phyloP scores from a whole-genome alignment of 2,797 vertebrate genomes.

The Xenentodon cancila region DNA sequence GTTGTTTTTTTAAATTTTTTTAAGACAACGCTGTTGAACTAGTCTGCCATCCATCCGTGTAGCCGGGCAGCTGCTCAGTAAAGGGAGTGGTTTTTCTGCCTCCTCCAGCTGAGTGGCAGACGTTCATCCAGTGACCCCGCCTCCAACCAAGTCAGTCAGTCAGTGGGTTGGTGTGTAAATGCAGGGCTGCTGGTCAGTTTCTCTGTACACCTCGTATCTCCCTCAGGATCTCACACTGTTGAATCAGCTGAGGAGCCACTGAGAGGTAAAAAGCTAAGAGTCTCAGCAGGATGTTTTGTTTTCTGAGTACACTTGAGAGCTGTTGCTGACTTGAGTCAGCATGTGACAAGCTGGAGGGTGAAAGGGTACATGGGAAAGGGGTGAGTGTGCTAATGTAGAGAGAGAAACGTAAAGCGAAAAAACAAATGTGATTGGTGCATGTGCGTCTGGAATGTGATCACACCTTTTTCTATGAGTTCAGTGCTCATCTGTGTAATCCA shows the following conservation, averaged over 20 bases:
- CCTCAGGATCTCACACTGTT: conserved; percentile 55
- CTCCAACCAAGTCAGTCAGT: conserved; percentile 10
- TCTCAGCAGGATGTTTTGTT: conserved; percentile 12
- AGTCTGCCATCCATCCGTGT: conserved; percentile 41
- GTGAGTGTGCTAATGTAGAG: neutral
- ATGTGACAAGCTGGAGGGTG: conserved; percentile 24
- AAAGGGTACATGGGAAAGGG: neutral
- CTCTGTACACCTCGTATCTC: conserved; percentile 41
- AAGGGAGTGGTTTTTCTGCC: conserved; percentile 56
- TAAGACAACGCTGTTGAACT: conserved; percentile 10
- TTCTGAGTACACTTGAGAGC: neutral
- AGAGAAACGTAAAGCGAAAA: neutral
- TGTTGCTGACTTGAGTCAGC: conserved; percentile 27
- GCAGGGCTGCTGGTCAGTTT: conserved; percentile 61
- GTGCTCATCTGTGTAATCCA: conserved; percentile 30
- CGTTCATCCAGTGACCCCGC: conserved; percentile 27
- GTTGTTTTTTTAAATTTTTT: neutral
- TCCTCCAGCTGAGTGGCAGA: conserved; percentile 51
- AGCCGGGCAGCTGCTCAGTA: conserved; percentile 55
- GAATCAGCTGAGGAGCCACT: conserved; percentile 61
- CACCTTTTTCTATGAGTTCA: conserved; percentile 41
- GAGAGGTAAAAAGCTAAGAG: conserved; percentile 57
- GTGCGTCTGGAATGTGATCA: conserved; percentile 12
- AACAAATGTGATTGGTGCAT: neutral
- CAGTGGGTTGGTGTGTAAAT: conserved; percentile 42